Base-by-base conservation (phyloP, 2,888 invertebrate genomes). In the Dascillus cervinus region DNA sequence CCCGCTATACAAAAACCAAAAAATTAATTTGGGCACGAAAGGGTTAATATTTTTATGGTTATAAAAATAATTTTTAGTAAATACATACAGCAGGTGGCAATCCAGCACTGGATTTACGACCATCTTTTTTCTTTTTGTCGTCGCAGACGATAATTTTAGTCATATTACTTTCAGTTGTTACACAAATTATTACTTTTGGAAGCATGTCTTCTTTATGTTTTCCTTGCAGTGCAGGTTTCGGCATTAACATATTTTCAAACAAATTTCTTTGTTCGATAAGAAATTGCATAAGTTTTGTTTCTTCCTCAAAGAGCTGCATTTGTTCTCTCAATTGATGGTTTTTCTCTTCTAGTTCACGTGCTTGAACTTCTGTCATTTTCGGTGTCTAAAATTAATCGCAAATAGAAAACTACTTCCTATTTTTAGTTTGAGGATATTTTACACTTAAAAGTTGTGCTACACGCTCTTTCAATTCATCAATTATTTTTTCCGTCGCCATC, bases 291-390 rank as follows among this genome's bases (percentile, higher is more conserved):
- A 64, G 67, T 47, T 65, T 69, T 0, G 78, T 79, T 37, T 77
- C 71, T 10, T 67, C 63, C 42, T 79, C 78, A 37, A 79, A 73
- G 21, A 76, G 66, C 11, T 69, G 66, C 67, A 79, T 70, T 50
- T 77, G 78, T 2, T 68, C 63, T 29, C 74, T 70, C 1, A 80
- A 58, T 33, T 71, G 55, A 13, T 69, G 67, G 43, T 78, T 77
- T 27, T 75, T 70, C 19, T 71, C 66, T 14, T 72, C 70, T 5
- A 79, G 55, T 41, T 69, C 69, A 32, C 60, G 61, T 8, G 20
- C 69, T 46, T 81, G 79, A 1, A 62, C 62, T 23, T 75, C 72
- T 1, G 72, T 72, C 49, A 78, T 61, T 29, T 65, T 64, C 3
- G 70, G 49, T 63, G 78, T 79, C 73, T 78, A 46, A 29, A 34